Conservation (phyloP, 2,888 invertebrate species). For the Drosophila eohydei region DNA sequence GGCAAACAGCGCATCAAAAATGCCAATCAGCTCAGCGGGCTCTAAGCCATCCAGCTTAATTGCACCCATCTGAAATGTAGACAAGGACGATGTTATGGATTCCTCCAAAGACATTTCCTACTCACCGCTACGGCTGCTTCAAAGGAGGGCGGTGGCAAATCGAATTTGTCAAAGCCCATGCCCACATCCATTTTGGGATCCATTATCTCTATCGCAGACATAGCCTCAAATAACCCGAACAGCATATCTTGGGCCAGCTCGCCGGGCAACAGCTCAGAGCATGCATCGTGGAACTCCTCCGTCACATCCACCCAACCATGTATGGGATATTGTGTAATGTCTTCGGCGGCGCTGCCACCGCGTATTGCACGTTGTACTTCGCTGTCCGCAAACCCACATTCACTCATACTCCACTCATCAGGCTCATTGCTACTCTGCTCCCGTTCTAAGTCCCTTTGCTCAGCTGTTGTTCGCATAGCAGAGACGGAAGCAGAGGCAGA, state of each 20-base stretch:
- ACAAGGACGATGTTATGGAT: not conserved
- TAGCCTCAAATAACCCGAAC: slow-evolving; percentile 98
- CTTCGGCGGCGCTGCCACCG: slow-evolving; percentile 68
- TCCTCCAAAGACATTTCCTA: not conserved
- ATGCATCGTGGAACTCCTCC: slow-evolving; percentile 87
- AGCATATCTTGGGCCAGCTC: slow-evolving; percentile 96
- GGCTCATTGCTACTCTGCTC: slow-evolving; percentile 44
- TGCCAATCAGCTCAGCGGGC: slow-evolving; percentile 93
- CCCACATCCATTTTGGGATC: slow-evolving; percentile 99
- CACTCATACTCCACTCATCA: slow-evolving; percentile 73
- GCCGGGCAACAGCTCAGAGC: slow-evolving; percentile 92
- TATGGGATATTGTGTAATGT: slow-evolving; percentile 81
- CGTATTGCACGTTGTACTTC: slow-evolving; percentile 77
- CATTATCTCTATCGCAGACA: slow-evolving; percentile 99
- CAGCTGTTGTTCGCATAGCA: slow-evolving; percentile 39
- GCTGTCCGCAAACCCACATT: slow-evolving; percentile 72
- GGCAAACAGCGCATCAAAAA: slow-evolving; percentile 96
- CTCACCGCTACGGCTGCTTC: slow-evolving; percentile 93
- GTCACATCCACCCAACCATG: slow-evolving; percentile 85
- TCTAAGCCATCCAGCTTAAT: slow-evolving; percentile 92
- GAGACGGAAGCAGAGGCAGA: slow-evolving; percentile 56
- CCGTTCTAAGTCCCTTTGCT: slow-evolving; percentile 44
- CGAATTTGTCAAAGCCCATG: slow-evolving; percentile 96
- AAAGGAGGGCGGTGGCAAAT: slow-evolving; percentile 93
- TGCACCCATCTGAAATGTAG: slow-evolving; percentile 87